Evolutionary conservation across 1,140 invertebrate genomes (phyloP).

Genomic region (Eriocheir sinensis): DNA sequence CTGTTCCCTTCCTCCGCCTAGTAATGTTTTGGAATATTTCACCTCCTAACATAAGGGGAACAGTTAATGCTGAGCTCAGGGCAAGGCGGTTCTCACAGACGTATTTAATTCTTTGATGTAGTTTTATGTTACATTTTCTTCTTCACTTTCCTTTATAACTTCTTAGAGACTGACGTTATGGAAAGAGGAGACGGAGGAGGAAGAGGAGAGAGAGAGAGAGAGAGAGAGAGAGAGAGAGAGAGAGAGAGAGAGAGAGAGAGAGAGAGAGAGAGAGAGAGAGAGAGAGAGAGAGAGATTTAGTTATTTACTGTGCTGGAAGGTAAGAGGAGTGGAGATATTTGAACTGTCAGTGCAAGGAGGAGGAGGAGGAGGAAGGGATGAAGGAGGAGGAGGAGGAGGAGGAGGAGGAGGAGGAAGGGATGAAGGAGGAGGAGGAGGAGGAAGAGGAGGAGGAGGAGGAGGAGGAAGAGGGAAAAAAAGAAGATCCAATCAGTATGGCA

Average conservation of each 20-base stretch:
- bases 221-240: constrained; percentile 22
- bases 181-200: background rate
- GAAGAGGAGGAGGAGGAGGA: background rate
- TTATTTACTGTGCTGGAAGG: background rate
- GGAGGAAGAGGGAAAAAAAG: too few species aligned
- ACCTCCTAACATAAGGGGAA: too few species aligned
- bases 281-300: constrained; percentile 5
- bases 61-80: too few species aligned
- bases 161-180: too few species aligned
- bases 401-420: too few species aligned
- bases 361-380: background rate
- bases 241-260: constrained; percentile 22
- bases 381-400: background rate
- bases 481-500: too few species aligned
- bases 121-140: too few species aligned
- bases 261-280: constrained; percentile 11
- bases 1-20: too few species aligned
- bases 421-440: background rate
- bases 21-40: too few species aligned
- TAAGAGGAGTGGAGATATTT: background rate
- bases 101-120: too few species aligned
- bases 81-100: too few species aligned
- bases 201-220: background rate
- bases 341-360: background rate
- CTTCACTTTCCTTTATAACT: too few species aligned